These are phyloP conservation scores for Antechinus stuartii DNA, from an alignment of 2,113 vertebrate genomes.

Conservation along the genomic window DNA sequence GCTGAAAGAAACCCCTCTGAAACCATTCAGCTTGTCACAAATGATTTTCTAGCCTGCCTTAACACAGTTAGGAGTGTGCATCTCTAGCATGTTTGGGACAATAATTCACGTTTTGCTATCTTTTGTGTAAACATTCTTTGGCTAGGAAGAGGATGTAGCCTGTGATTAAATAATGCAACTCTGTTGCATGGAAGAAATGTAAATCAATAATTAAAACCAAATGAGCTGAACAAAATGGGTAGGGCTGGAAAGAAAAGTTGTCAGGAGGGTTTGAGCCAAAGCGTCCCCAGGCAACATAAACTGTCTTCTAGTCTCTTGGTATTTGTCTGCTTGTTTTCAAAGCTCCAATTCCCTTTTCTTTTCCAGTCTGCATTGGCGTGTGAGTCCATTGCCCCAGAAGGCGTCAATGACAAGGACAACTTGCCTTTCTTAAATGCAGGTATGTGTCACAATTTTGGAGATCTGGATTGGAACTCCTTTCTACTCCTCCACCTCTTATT, in stretches of 20 bases:
- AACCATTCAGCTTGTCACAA: conserved; percentile 51
- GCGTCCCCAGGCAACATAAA: not conserved
- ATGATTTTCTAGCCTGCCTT: conserved; percentile 23
- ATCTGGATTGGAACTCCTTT: not conserved
- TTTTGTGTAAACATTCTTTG: conserved; percentile 25
- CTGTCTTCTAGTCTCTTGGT: not conserved
- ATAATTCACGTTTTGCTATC: not conserved
- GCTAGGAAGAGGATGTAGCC: not conserved
- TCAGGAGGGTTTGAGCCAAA: not conserved
- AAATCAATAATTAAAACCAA: conserved; percentile 35
- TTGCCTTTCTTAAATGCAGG: conserved; percentile 92
- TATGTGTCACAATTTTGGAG: conserved; percentile 74
- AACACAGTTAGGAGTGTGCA: not conserved
- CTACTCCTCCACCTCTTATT: too few relatives aligned
- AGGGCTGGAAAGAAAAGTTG: not conserved
- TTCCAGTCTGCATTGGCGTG: conserved; percentile 92
- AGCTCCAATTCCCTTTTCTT: conserved; percentile 43
- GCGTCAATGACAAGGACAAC: conserved; percentile 87
- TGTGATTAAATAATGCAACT: not conserved
- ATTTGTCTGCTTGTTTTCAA: conserved; percentile 46
- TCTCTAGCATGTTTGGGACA: not conserved
- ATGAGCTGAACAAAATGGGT: not conserved
- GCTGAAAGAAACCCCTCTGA: conserved; percentile 53
- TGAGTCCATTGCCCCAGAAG: conserved; percentile 88
- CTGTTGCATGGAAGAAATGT: conserved; percentile 17